phyloP scores from a whole-genome alignment of 2,113 vertebrate species.

The Hiodon alosoides region DNA sequence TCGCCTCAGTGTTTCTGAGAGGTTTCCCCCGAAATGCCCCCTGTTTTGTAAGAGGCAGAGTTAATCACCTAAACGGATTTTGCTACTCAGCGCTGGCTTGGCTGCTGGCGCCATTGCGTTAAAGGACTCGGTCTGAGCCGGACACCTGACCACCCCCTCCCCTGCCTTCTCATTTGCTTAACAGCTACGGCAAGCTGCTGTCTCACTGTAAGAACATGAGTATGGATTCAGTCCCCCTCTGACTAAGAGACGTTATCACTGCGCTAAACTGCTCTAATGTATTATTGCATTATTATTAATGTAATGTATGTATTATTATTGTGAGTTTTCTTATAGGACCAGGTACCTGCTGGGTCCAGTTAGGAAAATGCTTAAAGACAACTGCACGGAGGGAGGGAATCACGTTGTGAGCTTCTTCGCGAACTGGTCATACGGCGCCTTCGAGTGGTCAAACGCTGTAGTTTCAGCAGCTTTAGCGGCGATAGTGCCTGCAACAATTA shows the following conservation, averaged over 20 bases:
- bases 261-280: too few relatives aligned
- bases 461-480: not conserved
- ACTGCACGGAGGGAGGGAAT: too few relatives aligned
- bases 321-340: too few relatives aligned
- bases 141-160: not conserved
- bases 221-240: too few relatives aligned
- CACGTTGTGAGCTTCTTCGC: too few relatives aligned
- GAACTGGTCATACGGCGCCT: not conserved
- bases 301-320: too few relatives aligned
- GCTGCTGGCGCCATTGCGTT: not conserved
- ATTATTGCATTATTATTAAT: too few relatives aligned
- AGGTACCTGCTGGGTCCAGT: too few relatives aligned
- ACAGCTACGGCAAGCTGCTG: too few relatives aligned
- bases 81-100: not conserved
- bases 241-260: too few relatives aligned
- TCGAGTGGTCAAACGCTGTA: not conserved
- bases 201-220: too few relatives aligned
- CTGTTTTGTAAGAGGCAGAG: not conserved
- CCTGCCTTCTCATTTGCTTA: not conserved
- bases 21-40: not conserved
- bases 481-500: not conserved
- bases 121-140: not conserved
- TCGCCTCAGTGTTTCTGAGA: not conserved
- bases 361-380: too few relatives aligned
- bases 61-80: not conserved